Evolutionary conservation across 2,797 vertebrate genomes (phyloP).

Genomic region (Xerus rutilus): DNA sequence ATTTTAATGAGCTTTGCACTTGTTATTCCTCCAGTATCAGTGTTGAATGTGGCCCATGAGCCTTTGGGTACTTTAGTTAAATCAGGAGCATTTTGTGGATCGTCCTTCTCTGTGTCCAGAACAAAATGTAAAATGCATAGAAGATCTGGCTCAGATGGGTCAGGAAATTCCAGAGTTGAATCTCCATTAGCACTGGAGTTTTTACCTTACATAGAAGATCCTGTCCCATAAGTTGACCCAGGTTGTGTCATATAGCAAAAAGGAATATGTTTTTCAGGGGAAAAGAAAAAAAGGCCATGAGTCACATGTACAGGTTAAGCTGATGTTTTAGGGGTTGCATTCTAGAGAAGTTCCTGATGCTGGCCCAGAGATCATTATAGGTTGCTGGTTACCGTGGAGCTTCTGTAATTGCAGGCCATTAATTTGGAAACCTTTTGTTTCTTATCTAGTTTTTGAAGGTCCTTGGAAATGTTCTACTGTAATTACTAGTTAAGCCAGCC

Average conservation of each 20-base stretch:
- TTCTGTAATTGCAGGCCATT: background rate
- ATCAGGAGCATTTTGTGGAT: background rate
- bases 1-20: background rate
- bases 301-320: background rate
- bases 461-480: background rate
- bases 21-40: background rate
- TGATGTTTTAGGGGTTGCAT: background rate
- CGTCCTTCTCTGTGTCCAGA: background rate
- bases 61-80: background rate
- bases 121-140: background rate
- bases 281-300: background rate
- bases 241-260: background rate
- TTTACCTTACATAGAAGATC: background rate
- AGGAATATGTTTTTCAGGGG: background rate
- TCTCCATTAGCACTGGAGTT: background rate
- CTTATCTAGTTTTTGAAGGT: background rate
- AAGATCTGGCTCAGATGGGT: background rate
- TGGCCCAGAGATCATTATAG: background rate
- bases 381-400: background rate
- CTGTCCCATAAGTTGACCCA: background rate
- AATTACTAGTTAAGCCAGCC: background rate
- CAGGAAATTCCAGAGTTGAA: background rate
- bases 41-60: background rate
- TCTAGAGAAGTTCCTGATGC: background rate
- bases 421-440: conserved; percentile 7